Evolutionary conservation across 2,113 vertebrate genomes (phyloP), one percentile per base, ranked within the genome.

Genomic region (Psittacula cyanocephala): DNA sequence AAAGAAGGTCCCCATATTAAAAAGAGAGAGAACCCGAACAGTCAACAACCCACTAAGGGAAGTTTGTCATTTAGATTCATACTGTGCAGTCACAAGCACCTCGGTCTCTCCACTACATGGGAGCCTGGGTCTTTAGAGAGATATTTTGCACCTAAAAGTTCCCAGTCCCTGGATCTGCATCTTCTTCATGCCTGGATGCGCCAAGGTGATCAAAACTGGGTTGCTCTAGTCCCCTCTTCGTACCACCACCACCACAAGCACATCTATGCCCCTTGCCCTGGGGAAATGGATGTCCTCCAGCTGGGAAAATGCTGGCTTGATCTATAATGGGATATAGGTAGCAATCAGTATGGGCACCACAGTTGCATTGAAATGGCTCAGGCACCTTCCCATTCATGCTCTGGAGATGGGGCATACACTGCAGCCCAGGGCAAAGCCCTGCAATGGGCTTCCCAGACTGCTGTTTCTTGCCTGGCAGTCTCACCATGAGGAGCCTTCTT

Each of bases 351-450:
- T 8, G 14, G 18, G 22, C 16, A 91, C 16, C 27, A 60, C 8
- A 9, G 43, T 3, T 47, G 5, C 44, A 65, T 2, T 63, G 64
- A 65, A 65, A 15, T 22, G 23, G 20, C 14, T 93, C 70, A 50
- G 47, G 25, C 8, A 59, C 27, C 35, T 76, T 59, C 24, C 65
- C 29, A 12, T 55, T 68, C 39, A 72, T 57, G 44, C 24, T 91
- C 74, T 57, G 78, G 39, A 81, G 70, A 49, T 0, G 0, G 5
- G 11, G 17, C 15, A 25, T 10, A 67, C 1, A 5, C 24, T 0
- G 0, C 1, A 18, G 20, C 4, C 8, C 1, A 1, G 53, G n/a
- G 9, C 12, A n/a, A 62, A 81, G 68, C 19, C 64, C 71, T 62
- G 16, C 14, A 37, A 35, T 0, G 2, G 55, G n/a, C 46, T 87